These are phyloP conservation scores for Mionectes olivaceus DNA, from an alignment of 2,797 vertebrate genomes.

Conservation along the genomic window DNA sequence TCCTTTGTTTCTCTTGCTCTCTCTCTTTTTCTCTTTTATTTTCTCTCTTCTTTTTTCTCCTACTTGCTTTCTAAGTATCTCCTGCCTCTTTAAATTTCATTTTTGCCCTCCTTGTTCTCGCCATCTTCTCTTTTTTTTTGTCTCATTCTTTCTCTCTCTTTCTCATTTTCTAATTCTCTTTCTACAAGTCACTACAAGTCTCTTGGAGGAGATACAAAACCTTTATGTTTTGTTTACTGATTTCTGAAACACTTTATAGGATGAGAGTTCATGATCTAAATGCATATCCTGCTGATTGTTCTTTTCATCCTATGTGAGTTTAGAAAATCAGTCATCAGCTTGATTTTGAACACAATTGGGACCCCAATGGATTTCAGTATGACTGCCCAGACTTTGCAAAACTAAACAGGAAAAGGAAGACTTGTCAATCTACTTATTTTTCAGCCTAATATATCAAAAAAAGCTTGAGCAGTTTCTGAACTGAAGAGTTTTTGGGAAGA, in stretches of 20 bases:
- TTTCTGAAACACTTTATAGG: constrained; percentile 48
- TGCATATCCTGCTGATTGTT: not conserved
- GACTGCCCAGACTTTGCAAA: not conserved
- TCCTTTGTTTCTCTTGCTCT: rapidly evolving
- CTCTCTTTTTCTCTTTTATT: too few species aligned
- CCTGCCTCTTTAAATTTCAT: not conserved
- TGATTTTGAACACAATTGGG: not conserved
- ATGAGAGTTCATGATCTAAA: constrained; percentile 40
- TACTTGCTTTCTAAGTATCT: not conserved
- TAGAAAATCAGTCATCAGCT: not conserved
- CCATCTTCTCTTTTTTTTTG: too few species aligned
- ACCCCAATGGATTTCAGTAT: not conserved
- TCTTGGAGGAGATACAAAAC: not conserved
- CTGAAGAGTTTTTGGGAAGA: not conserved
- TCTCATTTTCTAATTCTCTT: not conserved
- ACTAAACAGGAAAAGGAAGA: not conserved
- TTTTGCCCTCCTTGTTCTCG: not conserved
- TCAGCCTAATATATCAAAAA: not conserved
- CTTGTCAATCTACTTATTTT: not conserved
- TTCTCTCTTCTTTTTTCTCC: too few species aligned
- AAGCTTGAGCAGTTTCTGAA: not conserved
- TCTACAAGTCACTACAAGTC: not conserved
- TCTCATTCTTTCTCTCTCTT: not conserved
- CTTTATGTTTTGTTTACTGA: constrained; percentile 31
- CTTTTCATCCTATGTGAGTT: not conserved